Evolutionary conservation across 1,140 invertebrate species (phyloP), one percentile per base, ranked within the genome.

Genomic region (Microplitis demolitor): DNA sequence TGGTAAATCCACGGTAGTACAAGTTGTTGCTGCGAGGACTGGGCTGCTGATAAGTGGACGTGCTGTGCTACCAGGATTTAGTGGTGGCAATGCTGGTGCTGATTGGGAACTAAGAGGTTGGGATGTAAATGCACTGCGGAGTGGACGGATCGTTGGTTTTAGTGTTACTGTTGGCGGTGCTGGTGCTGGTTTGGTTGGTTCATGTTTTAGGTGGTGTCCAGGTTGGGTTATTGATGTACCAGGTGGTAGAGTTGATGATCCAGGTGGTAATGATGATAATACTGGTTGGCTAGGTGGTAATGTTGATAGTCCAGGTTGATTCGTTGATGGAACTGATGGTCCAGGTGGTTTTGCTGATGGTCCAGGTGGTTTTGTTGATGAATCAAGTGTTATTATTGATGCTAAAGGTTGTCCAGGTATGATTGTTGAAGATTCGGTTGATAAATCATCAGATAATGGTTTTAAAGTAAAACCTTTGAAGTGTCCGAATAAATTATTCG

Each of bases 391-490:
- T 24, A 24, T 24, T 24, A 24, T 1, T 24, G 24, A 24, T 24
- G 24, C 2, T 24, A 24, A 1, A n/a, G n/a, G n/a, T n/a, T n/a
- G n/a, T n/a, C n/a, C n/a, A 24, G 24, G 24, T 24, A 24, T 24
- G 2, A 24, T 2, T 24, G 79, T 90, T 91, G 78, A 11, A 11
- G 71, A 76, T 58, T 54, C 74, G 3, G 58, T 34, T 69, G 71
- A 35, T 45, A 33, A 66, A 35, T 51, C 35, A 11, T 66, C 13
- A 68, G 89, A 87, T 0, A 94, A 86, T 0, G 93, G 93, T 0
- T 91, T 90, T 34, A 95, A 89, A 2, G 91, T 92, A 82, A 95
- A 96, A 1, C 94, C 94, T 86, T 95, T 95, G 84, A 95, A 95
- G 73, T 95, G 92, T 0, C 94, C 94, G 78, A 95, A 94, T 78